Conservation (phyloP, 2,797 vertebrate genomes). For the Benthosema pterotum region DNA sequence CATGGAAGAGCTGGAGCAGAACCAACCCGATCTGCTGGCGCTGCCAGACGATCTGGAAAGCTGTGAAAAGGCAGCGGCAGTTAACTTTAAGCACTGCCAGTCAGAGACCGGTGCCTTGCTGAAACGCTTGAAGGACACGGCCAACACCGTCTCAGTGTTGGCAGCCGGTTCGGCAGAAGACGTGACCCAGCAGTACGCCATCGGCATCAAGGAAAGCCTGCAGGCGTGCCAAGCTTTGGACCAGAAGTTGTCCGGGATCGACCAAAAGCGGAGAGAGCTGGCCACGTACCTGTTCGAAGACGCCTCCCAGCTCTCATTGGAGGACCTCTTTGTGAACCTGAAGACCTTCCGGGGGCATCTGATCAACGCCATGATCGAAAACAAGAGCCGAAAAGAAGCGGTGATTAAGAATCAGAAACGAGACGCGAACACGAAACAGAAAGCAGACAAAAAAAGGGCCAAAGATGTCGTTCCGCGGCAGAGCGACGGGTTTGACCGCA, state of each 20-base stretch:
- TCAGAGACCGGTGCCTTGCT: constrained; percentile 82
- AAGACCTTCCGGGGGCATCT: constrained; percentile 90
- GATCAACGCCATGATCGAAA: constrained; percentile 87
- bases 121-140: constrained; percentile 83
- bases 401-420: constrained; percentile 52
- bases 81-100: constrained; percentile 87
- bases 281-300: constrained; percentile 94
- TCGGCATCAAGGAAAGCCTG: constrained; percentile 84
- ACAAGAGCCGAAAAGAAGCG: too few relatives aligned
- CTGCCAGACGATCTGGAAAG: constrained; percentile 88
- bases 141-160: constrained; percentile 81
- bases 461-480: too few relatives aligned
- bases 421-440: too few relatives aligned
- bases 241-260: constrained; percentile 78
- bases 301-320: constrained; percentile 85
- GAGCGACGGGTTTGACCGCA: too few relatives aligned
- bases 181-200: constrained; percentile 86
- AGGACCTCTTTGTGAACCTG: constrained; percentile 90
- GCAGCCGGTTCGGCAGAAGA: constrained; percentile 74
- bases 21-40: constrained; percentile 88
- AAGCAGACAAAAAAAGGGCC: too few relatives aligned
- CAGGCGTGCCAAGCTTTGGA: constrained; percentile 75
- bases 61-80: constrained; percentile 89
- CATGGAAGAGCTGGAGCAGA: constrained; percentile 92
- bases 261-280: constrained; percentile 82